Evolutionary conservation across 2,113 vertebrate species (phyloP).

Genomic region (Holacanthus passer): DNA sequence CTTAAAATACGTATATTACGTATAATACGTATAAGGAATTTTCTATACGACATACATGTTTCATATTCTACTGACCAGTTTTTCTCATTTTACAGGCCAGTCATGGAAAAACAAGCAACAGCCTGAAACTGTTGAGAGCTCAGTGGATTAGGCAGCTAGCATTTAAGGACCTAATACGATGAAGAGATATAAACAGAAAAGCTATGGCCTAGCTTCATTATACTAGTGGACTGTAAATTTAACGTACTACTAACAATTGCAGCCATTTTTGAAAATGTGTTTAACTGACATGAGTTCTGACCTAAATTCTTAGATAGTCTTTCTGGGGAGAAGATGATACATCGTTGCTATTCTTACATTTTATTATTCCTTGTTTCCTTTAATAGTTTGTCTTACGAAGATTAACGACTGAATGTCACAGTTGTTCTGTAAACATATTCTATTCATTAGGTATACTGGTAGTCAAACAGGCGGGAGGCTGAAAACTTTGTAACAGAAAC

Average conservation of each 20-base stretch:
- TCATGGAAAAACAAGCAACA: neutral
- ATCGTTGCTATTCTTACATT: neutral
- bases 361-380: neutral
- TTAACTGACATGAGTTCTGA: neutral
- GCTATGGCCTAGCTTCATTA: neutral
- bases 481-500: neutral
- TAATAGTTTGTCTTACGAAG: conserved; percentile 19
- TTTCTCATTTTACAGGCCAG: neutral
- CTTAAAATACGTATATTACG: too few relatives aligned
- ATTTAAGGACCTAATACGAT: neutral
- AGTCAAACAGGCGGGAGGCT: too few relatives aligned
- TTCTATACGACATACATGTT: too few relatives aligned
- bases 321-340: too few relatives aligned
- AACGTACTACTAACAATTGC: neutral
- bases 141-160: neutral
- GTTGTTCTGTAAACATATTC: neutral
- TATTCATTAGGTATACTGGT: neutral
- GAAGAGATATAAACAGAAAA: neutral
- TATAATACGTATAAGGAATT: too few relatives aligned
- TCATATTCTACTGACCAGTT: neutral
- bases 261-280: neutral
- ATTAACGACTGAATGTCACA: neutral
- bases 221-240: neutral
- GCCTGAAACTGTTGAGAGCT: neutral
- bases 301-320: neutral